Conservation (phyloP, 2,888 invertebrate genomes). For the Drosophila sordidula region DNA sequence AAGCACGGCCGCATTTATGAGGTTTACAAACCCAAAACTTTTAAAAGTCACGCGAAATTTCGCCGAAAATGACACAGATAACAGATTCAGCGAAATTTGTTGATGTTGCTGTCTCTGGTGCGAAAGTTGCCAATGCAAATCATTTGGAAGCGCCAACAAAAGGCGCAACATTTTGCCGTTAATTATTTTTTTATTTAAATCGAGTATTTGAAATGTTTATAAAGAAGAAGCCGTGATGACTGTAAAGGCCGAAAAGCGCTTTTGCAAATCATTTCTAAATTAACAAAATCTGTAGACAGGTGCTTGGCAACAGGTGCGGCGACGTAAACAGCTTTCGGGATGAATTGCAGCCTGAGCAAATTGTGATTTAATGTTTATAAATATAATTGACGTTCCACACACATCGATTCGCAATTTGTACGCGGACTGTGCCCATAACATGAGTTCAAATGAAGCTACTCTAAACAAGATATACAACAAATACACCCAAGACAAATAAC, state of each 20-base stretch:
- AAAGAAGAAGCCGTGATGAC: conserved; percentile 16
- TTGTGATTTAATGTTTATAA: conserved; percentile 69
- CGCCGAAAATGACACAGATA: conserved; percentile 48
- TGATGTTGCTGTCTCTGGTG: conserved; percentile 6
- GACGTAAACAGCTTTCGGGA: conserved; percentile 12
- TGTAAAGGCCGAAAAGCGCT: conserved; percentile 9
- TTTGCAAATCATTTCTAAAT: conserved; percentile 49
- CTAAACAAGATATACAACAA: conserved; percentile 25
- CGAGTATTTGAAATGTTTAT: conserved; percentile 15
- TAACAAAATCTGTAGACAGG: conserved; percentile 40
- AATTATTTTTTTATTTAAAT: conserved; percentile 47
- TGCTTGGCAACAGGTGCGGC: conserved; percentile 41
- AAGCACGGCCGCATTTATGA: conserved; percentile 21
- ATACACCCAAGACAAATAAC: conserved; percentile 5
- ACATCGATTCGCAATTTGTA: conserved; percentile 53
- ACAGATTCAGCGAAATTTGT: conserved; percentile 39
- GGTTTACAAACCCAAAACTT: conserved; percentile 10
- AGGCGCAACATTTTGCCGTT: conserved; percentile 47
- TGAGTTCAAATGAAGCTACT: conserved; percentile 33
- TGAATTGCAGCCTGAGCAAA: conserved; percentile 29
- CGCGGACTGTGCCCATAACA: conserved; percentile 11
- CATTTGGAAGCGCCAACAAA: conserved; percentile 33
- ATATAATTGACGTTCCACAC: conserved; percentile 46
- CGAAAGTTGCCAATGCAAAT: conserved; percentile 56
- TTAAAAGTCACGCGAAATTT: conserved; percentile 55